Percentiles rank a stretch among this genome's conserved stretches.
These are phyloP conservation scores for Ploceus nigricollis DNA, from an alignment of 2,113 vertebrate genomes.

Conservation along the genomic window DNA sequence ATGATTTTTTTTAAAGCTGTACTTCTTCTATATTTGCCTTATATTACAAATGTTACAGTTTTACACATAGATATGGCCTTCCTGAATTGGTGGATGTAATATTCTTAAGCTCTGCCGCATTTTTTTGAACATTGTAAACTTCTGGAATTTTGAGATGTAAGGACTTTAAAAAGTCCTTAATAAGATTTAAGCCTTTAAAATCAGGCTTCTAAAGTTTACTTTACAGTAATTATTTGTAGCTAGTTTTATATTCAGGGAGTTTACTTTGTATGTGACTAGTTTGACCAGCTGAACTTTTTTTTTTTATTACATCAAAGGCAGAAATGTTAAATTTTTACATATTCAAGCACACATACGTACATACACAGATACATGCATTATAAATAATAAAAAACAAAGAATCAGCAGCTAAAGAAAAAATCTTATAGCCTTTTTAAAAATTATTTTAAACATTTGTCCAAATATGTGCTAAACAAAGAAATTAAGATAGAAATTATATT, in stretches of 20 bases:
- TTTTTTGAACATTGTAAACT: neutral
- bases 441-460: neutral
- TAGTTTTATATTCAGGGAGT: neutral
- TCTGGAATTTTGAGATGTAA: neutral
- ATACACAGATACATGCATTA: neutral
- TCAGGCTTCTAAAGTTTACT: neutral
- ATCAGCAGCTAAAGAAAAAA: neutral
- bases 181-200: neutral
- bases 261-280: neutral
- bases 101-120: neutral
- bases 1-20: neutral
- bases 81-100: neutral
- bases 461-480: neutral
- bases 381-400: neutral
- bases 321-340: neutral
- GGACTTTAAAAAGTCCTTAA: neutral
- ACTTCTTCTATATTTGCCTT: neutral
- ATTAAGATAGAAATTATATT: neutral
- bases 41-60: neutral
- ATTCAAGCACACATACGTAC: neutral
- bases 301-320: neutral
- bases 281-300: neutral
- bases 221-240: neutral
- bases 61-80: rapidly evolving
- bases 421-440: neutral